Base-by-base conservation (phyloP, 2,888 invertebrate species). In the Leucophora obtusa region DNA sequence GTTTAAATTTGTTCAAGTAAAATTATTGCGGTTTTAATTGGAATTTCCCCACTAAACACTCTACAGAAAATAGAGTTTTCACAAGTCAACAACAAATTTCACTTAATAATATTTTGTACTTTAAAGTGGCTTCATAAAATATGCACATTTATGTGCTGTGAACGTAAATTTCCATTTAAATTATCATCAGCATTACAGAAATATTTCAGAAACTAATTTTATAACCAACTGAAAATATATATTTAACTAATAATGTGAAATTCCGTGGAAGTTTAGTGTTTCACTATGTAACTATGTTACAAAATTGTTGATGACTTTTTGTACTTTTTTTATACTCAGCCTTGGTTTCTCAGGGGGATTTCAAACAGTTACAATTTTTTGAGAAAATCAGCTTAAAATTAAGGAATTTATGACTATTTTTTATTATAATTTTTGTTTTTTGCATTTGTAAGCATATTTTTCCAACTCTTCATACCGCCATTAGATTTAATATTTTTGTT, bases 341-440 rank as follows among this genome's bases (percentile, higher is more conserved):
- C 10, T 24, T 43, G 60, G 63, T 17, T 35, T 17, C 7, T 15
- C 35, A 14, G 53, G 50, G 2, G 60, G 47, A 54, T 66, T 71
- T 70, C 35, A 28, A 63, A 63, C 50, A 50, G 38, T 28, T 28
- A 28, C 28, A 28, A 28, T 62, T 51, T 56, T 71, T 54, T 53
- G n/a, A 58, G 62, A 58, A 81, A 81, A 81, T 81, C 81, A 70
- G 81, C 81, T 81, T 81, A 77, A 81, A 81, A 81, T 78, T 83
- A 83, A 72, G 65, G 82, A 82, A 82, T 83, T 81, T 82, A 82
- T 82, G 74, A 69, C 79, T 15, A 59, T 51, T 74, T 78, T 76
- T 82, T 81, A 79, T 79, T 68, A 72, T 71, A 63, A 1, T 54
- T 50, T 56, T 43, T 18, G 14, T 63, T 2, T 51, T 71, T 58